phyloP scores from a whole-genome alignment of 2,113 vertebrate genomes.

The Ptilonorhynchus violaceus region DNA sequence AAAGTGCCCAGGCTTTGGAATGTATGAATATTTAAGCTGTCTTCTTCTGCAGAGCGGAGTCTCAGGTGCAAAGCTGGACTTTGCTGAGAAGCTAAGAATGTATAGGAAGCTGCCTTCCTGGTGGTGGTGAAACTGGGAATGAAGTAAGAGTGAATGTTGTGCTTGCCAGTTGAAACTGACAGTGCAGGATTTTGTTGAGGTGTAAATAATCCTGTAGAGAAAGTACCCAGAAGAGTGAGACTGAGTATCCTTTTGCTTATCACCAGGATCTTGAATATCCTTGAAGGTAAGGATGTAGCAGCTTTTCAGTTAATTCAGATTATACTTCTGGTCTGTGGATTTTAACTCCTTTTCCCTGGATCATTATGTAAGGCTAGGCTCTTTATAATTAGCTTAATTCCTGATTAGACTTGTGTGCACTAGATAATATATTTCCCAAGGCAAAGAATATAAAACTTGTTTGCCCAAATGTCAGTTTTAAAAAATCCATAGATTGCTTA shows the following conservation, averaged over 20 bases:
- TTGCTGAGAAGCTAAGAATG: background rate
- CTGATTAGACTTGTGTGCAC: background rate
- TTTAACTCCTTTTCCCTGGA: conserved; percentile 30
- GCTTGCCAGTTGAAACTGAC: background rate
- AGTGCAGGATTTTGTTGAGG: background rate
- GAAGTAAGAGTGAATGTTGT: background rate
- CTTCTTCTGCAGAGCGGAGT: background rate
- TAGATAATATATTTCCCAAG: conserved; percentile 8
- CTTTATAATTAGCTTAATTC: conserved; percentile 49
- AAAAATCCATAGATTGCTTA: background rate
- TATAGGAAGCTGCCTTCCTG: background rate
- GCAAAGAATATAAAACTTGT: background rate
- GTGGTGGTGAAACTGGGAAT: background rate
- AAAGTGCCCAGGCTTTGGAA: background rate
- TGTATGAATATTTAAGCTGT: background rate
- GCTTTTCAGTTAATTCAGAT: conserved; percentile 5
- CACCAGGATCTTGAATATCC: background rate
- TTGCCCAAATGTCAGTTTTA: background rate
- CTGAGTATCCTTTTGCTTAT: background rate
- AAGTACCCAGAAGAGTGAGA: background rate
- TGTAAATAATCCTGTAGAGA: background rate
- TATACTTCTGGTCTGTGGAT: background rate
- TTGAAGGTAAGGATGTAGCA: background rate
- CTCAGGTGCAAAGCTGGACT: background rate
- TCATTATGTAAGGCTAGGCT: conserved; percentile 7